phyloP scores from a whole-genome alignment of 1,140 invertebrate species.

The Drosophila pandora region DNA sequence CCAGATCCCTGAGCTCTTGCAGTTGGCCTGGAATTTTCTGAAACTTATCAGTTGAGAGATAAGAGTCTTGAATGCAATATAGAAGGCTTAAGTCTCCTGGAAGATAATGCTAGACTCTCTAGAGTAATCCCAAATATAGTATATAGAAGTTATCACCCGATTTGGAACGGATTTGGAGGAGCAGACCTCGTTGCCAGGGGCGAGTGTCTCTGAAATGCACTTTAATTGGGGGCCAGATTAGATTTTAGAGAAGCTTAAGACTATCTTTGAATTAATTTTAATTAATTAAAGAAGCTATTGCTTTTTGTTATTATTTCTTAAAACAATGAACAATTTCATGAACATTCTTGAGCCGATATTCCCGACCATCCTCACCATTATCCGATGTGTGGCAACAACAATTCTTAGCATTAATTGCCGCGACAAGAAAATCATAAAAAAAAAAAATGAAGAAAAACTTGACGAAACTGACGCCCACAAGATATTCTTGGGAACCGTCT shows the following conservation, averaged over 20 bases:
- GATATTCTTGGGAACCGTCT: conserved; percentile 39
- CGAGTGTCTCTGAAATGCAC: neutral
- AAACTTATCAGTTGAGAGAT: conserved; percentile 15
- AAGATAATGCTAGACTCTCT: conserved; percentile 6
- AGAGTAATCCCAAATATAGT: neutral
- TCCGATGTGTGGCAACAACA: conserved; percentile 33
- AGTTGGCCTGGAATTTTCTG: conserved; percentile 26
- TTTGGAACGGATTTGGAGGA: conserved; percentile 1
- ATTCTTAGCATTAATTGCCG: conserved; percentile 33
- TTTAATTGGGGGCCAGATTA: neutral
- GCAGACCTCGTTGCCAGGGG: neutral
- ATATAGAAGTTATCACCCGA: neutral
- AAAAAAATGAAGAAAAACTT: conserved; percentile 13
- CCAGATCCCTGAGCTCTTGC: conserved; percentile 2
- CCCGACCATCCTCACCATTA: conserved; percentile 46
- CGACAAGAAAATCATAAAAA: conserved; percentile 47
- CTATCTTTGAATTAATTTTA: too few relatives aligned
- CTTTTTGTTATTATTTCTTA: neutral
- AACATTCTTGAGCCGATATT: conserved; percentile 14
- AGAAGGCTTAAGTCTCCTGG: conserved; percentile 3
- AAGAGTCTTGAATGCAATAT: conserved; percentile 19
- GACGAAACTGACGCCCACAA: conserved; percentile 27
- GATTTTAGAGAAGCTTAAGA: neutral
- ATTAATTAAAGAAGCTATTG: too few relatives aligned
- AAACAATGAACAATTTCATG: conserved; percentile 39